Evolutionary conservation across 2,888 invertebrate species (phyloP).

Genomic region (Oscheius sp.): DNA sequence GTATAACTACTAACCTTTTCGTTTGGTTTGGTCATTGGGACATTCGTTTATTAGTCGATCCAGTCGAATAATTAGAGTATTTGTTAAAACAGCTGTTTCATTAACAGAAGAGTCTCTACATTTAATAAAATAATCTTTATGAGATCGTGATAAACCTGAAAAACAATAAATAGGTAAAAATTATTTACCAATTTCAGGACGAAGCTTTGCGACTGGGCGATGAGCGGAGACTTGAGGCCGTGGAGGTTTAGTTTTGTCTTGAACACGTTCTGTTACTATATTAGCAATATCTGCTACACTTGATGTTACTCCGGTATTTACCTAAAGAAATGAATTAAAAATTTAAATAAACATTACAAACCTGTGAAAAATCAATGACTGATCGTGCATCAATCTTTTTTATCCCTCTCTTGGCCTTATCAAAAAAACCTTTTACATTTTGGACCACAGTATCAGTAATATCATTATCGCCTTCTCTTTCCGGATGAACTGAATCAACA

Average conservation of each 20-base stretch:
- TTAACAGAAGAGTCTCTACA: conserved; percentile 80
- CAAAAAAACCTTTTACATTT: conserved; percentile 74
- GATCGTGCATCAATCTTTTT: conserved; percentile 50
- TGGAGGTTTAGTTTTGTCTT: conserved; percentile 31
- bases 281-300: conserved; percentile 34
- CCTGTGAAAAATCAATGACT: conserved; percentile 39
- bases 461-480: conserved; percentile 72
- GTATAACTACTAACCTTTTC: conserved; percentile 65
- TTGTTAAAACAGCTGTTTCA: conserved; percentile 90
- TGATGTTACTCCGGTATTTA: conserved; percentile 28
- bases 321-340: conserved; percentile 13
- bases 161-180: neutral
- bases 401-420: conserved; percentile 82
- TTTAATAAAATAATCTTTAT: conserved; percentile 64
- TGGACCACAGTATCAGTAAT: conserved; percentile 75
- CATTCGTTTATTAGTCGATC: conserved; percentile 87
- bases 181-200: conserved; percentile 31
- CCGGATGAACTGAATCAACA: conserved; percentile 83
- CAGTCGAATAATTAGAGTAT: conserved; percentile 89
- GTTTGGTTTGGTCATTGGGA: conserved; percentile 74
- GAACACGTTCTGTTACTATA: conserved; percentile 33
- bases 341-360: conserved; percentile 4
- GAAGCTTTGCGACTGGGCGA: neutral
- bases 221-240: neutral
- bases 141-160: conserved; percentile 34